A percentile compares a stretch with the other conserved stretches of the same genome.
Evolutionary conservation across 2,113 vertebrate genomes (phyloP).

Genomic region (Oenanthe oenanthe): DNA sequence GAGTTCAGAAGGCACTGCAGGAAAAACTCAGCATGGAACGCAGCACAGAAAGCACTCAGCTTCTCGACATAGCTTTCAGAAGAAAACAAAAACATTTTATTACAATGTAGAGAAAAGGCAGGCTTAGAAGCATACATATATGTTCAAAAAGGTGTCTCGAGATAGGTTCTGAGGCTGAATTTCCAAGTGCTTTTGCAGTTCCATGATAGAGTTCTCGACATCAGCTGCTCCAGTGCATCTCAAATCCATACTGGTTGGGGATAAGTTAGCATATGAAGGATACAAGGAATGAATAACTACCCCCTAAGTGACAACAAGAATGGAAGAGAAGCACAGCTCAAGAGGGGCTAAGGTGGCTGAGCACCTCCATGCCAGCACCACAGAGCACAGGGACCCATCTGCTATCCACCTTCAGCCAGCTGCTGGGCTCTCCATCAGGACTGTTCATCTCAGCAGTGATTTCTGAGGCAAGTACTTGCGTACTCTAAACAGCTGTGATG

Average conservation of each 20-base stretch:
- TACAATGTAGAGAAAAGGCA: rapidly evolving
- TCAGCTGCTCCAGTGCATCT: background rate
- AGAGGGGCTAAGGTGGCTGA: background rate
- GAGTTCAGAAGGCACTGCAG: background rate
- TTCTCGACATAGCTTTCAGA: background rate
- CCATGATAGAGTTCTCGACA: background rate
- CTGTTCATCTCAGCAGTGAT: background rate
- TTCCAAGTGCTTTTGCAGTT: background rate
- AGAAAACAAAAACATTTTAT: background rate
- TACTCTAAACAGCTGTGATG: background rate
- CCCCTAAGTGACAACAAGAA: background rate
- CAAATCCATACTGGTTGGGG: rapidly evolving
- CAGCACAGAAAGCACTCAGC: background rate
- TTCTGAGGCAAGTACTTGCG: background rate
- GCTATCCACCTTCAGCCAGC: background rate
- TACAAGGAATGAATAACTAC: background rate
- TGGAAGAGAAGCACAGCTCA: background rate
- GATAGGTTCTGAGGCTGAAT: background rate
- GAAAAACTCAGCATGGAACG: background rate
- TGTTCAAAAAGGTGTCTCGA: rapidly evolving
- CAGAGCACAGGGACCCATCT: background rate
- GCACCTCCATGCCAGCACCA: background rate
- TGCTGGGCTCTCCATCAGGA: background rate
- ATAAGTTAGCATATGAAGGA: background rate
- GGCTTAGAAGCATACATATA: background rate